Evolutionary conservation across 2,797 vertebrate species (phyloP).

Genomic region (Pantherophis vulpinus): DNA sequence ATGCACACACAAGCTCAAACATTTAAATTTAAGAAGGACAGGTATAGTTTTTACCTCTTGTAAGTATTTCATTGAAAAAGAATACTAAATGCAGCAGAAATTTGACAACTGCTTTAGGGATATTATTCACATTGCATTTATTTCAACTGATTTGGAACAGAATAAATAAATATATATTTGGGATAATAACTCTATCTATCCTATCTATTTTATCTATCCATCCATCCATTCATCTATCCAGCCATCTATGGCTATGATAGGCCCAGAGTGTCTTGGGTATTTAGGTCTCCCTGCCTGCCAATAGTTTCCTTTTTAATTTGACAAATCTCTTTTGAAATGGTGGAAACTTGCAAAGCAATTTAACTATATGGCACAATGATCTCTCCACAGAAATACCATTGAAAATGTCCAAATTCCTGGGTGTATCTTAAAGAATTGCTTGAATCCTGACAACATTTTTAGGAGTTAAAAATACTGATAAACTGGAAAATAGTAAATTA

Average conservation of each 20-base stretch:
- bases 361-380: background rate
- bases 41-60: accelerated
- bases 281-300: background rate
- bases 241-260: background rate
- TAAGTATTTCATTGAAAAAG: slow-evolving; percentile 15
- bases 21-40: slow-evolving; percentile 21
- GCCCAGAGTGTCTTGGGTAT: background rate
- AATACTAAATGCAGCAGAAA: slow-evolving; percentile 10
- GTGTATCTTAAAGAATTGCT: background rate
- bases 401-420: background rate
- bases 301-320: background rate
- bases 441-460: background rate
- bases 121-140: slow-evolving; percentile 2
- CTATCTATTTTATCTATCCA: background rate
- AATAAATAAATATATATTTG: background rate
- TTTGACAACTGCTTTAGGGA: background rate
- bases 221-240: background rate
- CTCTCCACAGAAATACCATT: background rate
- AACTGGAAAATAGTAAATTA: background rate
- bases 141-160: background rate
- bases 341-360: background rate
- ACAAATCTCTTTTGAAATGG: background rate
- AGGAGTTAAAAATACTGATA: background rate
- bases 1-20: background rate
- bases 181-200: background rate